phyloP scores from a whole-genome alignment of 2,113 vertebrate species.

The Himantopus leucocephalus region DNA sequence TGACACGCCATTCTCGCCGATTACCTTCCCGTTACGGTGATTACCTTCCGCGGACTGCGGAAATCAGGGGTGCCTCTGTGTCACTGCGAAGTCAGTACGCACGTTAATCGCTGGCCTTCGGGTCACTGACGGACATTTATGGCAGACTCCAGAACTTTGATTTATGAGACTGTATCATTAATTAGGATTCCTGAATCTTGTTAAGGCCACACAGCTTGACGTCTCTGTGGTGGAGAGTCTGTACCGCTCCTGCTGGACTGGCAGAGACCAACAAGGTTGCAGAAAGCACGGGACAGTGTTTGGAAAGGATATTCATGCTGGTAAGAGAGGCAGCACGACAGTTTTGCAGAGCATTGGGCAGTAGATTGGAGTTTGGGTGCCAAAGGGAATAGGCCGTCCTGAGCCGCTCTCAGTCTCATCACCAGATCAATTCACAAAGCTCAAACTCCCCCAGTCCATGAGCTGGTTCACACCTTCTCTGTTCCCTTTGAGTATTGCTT shows the following conservation, averaged over 20 bases:
- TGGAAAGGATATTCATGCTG: background rate
- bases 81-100: accelerated
- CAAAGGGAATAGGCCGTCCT: background rate
- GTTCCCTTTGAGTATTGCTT: background rate
- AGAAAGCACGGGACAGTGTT: background rate
- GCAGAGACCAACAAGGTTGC: background rate
- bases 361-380: too few species aligned
- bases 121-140: background rate
- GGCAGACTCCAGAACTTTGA: background rate
- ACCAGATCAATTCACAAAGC: background rate
- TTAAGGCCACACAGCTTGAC: background rate
- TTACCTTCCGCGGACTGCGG: background rate
- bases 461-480: background rate
- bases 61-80: background rate
- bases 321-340: background rate
- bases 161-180: background rate
- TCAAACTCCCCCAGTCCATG: background rate
- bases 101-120: background rate
- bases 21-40: background rate
- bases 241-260: background rate
- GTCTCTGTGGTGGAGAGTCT: background rate
- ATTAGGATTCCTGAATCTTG: background rate
- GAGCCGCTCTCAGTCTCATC: background rate
- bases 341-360: background rate
- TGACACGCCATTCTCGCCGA: accelerated